Evolutionary conservation across 2,797 vertebrate genomes (phyloP), one percentile per base, ranked within the genome.

Genomic region (Morelia viridis): DNA sequence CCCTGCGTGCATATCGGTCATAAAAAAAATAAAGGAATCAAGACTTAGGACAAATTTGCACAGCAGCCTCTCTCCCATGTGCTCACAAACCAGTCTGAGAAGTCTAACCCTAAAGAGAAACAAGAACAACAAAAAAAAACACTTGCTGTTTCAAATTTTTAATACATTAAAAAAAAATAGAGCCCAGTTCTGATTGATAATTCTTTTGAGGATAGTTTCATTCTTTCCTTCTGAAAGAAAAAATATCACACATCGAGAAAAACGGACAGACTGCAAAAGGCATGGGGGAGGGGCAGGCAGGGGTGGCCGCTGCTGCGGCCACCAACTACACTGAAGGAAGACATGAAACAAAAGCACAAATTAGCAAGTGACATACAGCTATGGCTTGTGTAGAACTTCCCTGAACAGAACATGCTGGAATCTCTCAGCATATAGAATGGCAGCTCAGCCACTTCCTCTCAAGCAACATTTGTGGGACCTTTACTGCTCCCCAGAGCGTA

Each of bases 161-260:
- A 93, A 93, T 93, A 93, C 91, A 41, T 90, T 93, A 92, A 93
- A 90, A 93, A 53, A 93, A 93, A 90, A 93, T 90, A 93, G 88
- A 92, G 88, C 90, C 88, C 50, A 90, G 68, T 90, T 93, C 68
- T 91, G 58, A 84, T 90, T 31, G 57, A 35, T 53, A 89, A 50
- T 50, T 57, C 15, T 61, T 61, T 68, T 71, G 35, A 71, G 56
- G 64, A 68, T 61, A 61, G n/a, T 53, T 15, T 41, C 41, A n/a
- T 26, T 90, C 41, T 91, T 65, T 62, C 24, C 58, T 65, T 91
- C 53, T 28, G 60, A 10, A n/a, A 53, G 53, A 35, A n/a, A 65
- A 62, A 56, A 83, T 58, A 53, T 65, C 50, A 11, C 56, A 24
- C 41, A 19, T 1, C 15, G 6, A 0, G 31, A 11, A 80, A 19